phyloP scores from a whole-genome alignment of 2,113 vertebrate species.

The Stegostoma tigrinum region DNA sequence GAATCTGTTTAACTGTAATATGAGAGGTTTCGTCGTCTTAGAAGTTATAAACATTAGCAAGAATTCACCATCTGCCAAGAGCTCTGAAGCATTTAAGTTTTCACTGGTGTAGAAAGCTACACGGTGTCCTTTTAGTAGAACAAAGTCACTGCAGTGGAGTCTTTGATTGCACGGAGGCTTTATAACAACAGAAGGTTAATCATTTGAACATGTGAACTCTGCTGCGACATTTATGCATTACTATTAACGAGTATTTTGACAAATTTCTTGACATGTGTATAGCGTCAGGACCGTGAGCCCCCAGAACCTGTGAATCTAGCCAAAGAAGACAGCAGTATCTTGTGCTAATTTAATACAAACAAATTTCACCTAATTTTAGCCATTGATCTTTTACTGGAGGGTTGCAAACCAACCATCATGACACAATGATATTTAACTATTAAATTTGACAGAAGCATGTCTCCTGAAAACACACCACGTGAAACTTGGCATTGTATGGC shows the following conservation, averaged over 20 bases:
- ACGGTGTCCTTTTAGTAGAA: background rate
- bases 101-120: background rate
- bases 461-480: background rate
- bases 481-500: background rate
- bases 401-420: background rate
- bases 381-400: background rate
- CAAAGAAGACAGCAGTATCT: background rate
- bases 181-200: background rate
- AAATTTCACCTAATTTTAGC: background rate
- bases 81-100: background rate
- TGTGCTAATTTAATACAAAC: background rate
- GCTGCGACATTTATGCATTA: background rate
- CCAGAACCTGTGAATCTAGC: background rate
- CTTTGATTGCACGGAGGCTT: background rate
- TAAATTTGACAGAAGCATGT: background rate
- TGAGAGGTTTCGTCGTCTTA: background rate
- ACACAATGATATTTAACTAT: background rate
- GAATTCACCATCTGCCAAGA: background rate
- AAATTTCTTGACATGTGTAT: background rate
- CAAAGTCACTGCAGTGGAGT: background rate
- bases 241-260: no score
- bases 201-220: background rate
- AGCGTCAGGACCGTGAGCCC: background rate
- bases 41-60: background rate
- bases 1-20: background rate